phyloP scores from a whole-genome alignment of 2,888 invertebrate species.

The Leucophenga montana region DNA sequence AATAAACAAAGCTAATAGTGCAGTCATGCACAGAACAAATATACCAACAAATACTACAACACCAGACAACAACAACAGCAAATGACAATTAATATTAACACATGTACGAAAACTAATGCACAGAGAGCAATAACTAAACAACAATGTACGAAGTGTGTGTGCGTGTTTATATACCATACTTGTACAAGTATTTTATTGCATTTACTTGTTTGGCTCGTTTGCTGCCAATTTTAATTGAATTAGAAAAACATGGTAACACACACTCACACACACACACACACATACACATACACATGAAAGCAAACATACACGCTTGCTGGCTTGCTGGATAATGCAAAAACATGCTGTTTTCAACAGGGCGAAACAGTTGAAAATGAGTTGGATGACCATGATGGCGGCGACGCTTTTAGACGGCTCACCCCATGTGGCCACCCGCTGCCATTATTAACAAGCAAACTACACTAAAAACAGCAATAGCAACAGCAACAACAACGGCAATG shows the following conservation, averaged over 20 bases:
- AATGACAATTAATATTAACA: constrained; percentile 64
- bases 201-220: constrained; percentile 27
- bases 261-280: constrained; percentile 1
- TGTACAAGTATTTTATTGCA: not conserved
- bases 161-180: no score
- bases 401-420: constrained; percentile 17
- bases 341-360: no score
- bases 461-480: constrained; percentile 26
- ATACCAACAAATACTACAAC: not conserved
- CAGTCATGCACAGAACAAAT: constrained; percentile 4
- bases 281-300: constrained; percentile 20
- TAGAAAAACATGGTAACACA: constrained; percentile 50
- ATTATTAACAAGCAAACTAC: constrained; percentile 16
- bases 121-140: constrained; percentile 22
- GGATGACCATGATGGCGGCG: constrained; percentile 12
- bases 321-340: constrained; percentile 13
- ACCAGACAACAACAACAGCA: constrained; percentile 27
- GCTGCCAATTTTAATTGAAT: constrained; percentile 65
- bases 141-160: not conserved
- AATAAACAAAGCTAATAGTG: constrained; percentile 47
- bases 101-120: constrained; percentile 61
- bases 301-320: constrained; percentile 3
- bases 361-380: no score
- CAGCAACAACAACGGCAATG: constrained; percentile 40
- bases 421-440: constrained; percentile 1